Conservation (phyloP, 2,888 invertebrate species). For the Saturnia japonica region DNA sequence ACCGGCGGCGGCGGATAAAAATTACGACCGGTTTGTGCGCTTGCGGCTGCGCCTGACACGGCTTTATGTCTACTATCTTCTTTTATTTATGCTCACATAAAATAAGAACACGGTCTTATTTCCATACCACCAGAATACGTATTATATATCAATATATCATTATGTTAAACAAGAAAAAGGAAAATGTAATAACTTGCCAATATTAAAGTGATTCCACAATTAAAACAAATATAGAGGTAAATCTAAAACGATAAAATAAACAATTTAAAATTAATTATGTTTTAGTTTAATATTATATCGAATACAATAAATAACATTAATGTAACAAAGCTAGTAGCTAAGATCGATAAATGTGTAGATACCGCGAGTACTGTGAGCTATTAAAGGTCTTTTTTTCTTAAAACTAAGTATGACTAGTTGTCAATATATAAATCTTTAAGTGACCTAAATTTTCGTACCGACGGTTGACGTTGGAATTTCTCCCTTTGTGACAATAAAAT, state of each 20-base stretch:
- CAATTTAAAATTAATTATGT: not conserved
- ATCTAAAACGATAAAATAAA: not conserved
- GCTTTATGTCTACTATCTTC: conserved; percentile 29
- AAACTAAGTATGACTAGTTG: too few species aligned
- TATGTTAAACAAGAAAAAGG: not conserved
- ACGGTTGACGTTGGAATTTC: not conserved
- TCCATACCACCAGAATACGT: conserved; percentile 32
- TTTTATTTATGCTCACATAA: conserved; percentile 75
- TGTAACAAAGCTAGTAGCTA: not conserved
- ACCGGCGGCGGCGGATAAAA: conserved; percentile 56
- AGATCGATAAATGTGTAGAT: not conserved
- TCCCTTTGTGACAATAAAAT: not conserved
- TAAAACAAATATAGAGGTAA: not conserved
- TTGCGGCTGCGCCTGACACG: conserved; percentile 21
- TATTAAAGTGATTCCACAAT: not conserved
- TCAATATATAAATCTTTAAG: not conserved
- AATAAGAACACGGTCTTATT: conserved; percentile 63
- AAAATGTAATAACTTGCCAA: not conserved
- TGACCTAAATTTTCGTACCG: not conserved
- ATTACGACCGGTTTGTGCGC: conserved; percentile 62
- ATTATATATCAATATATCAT: not conserved
- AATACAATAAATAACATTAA: not conserved
- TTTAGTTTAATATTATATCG: not conserved
- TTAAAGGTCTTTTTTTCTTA: too few species aligned
- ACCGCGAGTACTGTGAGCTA: too few species aligned